Evolutionary conservation across 2,113 vertebrate genomes (phyloP), one percentile per base, ranked within the genome.

Genomic region (Nibea coibor): DNA sequence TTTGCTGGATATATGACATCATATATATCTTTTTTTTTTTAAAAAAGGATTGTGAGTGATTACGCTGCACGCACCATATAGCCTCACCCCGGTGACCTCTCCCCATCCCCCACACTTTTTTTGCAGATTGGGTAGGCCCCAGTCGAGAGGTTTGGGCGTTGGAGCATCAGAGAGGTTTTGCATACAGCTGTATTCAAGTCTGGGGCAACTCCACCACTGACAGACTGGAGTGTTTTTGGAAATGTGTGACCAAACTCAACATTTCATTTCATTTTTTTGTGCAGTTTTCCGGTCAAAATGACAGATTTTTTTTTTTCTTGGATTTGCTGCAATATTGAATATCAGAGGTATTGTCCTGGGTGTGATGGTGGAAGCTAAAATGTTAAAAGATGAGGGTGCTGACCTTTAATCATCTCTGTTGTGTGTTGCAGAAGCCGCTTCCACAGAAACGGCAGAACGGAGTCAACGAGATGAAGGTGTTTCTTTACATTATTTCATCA

Each of bases 181-280:
- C 59, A 92, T 92, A 80, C 90, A 84, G 93, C 94, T 92, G 92
- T 90, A 80, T 22, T 87, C 56, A 88, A 65, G 79, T 86, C 78
- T 75, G 72, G 48, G 67, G 63, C 48, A 53, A 67, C 35, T 81
- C 48, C 8, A 10, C 67, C 31, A 35, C 31, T 47, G 75, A 73
- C n/a, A 82, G 51, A 9, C 45, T 35, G 69, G 70, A 43, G 20
- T 20, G 28, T 48, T 62, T 50, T 28, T 26, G 1, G 47, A 24
- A 45, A 42, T 45, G 11, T 69, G 56, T 70, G 6, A 65, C 22
- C 26, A 65, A 75, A 45, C 2, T 2, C 47, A 39, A 53, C 0
- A 51, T 75, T 48, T 47, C 9, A 19, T 19, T 63, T 76, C 1
- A 81, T 48, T 56, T 26, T 26, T 12, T 4, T 22, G n/a, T 28